Percentiles rank a stretch among this genome's conserved stretches.
phyloP scores from a whole-genome alignment of 2,797 vertebrate genomes.

The Sebastes hopkinsi region DNA sequence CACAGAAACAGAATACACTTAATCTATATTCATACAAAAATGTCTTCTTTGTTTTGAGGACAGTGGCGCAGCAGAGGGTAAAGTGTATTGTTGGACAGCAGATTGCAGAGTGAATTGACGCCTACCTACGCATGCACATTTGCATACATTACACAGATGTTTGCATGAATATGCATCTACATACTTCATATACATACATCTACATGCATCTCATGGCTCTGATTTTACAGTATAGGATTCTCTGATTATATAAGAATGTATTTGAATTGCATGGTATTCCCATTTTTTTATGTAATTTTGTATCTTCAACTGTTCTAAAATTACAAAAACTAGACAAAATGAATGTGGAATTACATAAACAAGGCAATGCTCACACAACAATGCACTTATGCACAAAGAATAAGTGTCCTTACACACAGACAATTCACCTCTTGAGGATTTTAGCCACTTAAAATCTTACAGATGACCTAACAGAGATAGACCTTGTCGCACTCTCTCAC shows the following conservation, averaged over 20 bases:
- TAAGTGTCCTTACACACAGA: background rate
- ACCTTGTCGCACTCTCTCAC: constrained; percentile 22
- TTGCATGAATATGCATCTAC: constrained; percentile 43
- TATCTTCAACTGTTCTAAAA: background rate
- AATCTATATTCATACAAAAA: background rate
- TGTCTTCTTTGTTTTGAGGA: background rate
- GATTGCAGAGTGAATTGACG: background rate
- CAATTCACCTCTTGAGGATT: constrained; percentile 8
- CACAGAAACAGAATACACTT: background rate
- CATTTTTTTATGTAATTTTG: background rate
- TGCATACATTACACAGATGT: constrained; percentile 56
- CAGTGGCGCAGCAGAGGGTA: background rate
- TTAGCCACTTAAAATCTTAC: constrained; percentile 25
- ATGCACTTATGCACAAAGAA: background rate
- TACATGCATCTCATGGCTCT: background rate
- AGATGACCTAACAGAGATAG: constrained; percentile 18
- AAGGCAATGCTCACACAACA: background rate
- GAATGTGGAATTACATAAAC: background rate
- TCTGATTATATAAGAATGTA: background rate
- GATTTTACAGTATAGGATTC: background rate
- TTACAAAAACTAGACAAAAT: background rate
- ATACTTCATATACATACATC: background rate
- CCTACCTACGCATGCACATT: constrained; percentile 20
- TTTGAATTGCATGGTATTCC: background rate
- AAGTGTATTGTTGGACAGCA: constrained; percentile 4